phyloP scores from a whole-genome alignment of 2,888 invertebrate genomes.

The Lepidocyrtoides sp. region DNA sequence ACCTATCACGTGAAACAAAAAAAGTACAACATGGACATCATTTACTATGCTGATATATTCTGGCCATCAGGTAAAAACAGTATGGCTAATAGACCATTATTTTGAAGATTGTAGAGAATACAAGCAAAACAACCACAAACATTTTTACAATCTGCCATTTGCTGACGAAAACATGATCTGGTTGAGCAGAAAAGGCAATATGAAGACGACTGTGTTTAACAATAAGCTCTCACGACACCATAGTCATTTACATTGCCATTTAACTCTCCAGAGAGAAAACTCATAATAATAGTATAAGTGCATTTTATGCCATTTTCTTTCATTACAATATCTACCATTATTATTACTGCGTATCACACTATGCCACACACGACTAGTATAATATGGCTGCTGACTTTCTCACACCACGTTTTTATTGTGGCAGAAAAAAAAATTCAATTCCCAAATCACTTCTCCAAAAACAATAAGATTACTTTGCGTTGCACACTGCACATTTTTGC shows the following conservation, averaged over 20 bases:
- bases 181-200: background rate
- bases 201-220: slow-evolving; percentile 12
- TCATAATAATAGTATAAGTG: background rate
- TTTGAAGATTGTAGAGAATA: background rate
- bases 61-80: background rate
- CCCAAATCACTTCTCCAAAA: background rate
- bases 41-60: background rate
- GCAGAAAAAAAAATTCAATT: slow-evolving; percentile 11
- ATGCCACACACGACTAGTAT: background rate
- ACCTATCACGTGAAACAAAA: background rate
- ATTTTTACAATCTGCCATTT: background rate
- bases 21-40: background rate
- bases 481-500: background rate
- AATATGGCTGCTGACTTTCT: background rate
- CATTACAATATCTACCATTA: slow-evolving; percentile 24
- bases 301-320: slow-evolving; percentile 2
- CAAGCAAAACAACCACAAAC: slow-evolving; percentile 8
- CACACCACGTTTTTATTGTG: background rate
- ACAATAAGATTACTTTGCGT: background rate
- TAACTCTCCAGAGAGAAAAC: background rate
- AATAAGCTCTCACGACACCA: slow-evolving; percentile 12
- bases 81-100: background rate
- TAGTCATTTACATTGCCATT: background rate
- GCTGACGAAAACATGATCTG: background rate
- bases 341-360: no score